Percentiles rank a stretch among this genome's conserved stretches.
Evolutionary conservation across 2,113 vertebrate species (phyloP).

Genomic region (Elaphurus davidianus): DNA sequence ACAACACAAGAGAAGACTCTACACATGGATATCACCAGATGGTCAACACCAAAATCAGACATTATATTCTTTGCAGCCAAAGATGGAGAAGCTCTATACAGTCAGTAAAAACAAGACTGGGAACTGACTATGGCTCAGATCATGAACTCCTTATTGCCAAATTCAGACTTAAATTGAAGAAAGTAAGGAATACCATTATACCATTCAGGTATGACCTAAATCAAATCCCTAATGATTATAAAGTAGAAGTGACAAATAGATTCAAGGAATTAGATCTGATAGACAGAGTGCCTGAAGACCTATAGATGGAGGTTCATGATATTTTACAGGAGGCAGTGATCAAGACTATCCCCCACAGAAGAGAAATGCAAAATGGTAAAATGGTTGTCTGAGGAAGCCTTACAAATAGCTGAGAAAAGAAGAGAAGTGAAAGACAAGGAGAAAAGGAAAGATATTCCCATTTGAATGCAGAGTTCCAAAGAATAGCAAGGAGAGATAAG

Average conservation of each 20-base stretch:
- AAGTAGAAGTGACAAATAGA: not conserved
- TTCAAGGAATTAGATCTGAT: not conserved
- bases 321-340: not conserved
- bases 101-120: not conserved
- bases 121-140: not conserved
- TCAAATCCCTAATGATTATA: not conserved
- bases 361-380: not conserved
- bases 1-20: not conserved
- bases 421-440: not conserved
- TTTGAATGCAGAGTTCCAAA: not conserved
- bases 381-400: not conserved
- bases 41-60: not conserved
- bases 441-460: not conserved
- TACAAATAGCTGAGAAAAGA: not conserved
- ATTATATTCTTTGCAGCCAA: not conserved
- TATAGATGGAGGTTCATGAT: accelerated
- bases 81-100: not conserved
- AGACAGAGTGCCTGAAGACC: not conserved
- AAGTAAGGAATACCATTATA: not conserved
- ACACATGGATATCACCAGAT: not conserved
- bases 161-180: not conserved
- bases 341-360: not conserved
- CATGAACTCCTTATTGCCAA: not conserved
- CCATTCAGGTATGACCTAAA: not conserved
- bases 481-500: not conserved